Conservation (phyloP, 2,888 invertebrate species). For the Physocephala rufipes region DNA sequence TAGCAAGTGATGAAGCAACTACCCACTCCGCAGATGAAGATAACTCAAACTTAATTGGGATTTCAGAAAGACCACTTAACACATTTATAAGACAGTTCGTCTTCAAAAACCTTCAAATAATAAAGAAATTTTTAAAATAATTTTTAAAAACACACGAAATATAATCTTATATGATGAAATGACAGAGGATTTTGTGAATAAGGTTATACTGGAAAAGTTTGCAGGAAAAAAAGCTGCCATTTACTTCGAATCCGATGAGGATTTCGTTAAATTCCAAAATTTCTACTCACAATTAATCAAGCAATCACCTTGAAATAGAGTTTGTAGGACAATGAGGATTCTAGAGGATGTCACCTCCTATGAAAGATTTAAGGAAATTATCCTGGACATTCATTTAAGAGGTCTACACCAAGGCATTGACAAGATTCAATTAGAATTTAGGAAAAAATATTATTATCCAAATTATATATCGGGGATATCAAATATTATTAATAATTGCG, state of each 20-base stretch:
- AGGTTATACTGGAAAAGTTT: not conserved
- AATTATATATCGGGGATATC: too few species aligned
- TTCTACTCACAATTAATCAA: not conserved
- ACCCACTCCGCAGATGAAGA: too few species aligned
- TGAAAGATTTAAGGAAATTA: not conserved
- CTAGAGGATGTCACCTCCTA: not conserved
- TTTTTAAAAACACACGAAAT: constrained; percentile 15
- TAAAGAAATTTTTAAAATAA: too few species aligned
- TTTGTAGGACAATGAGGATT: not conserved
- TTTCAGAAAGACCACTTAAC: too few species aligned
- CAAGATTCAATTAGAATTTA: not conserved
- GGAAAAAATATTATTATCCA: too few species aligned
- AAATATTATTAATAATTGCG: too few species aligned
- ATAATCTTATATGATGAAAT: not conserved
- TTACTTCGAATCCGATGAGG: not conserved
- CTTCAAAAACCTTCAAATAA: too few species aligned
- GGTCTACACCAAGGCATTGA: not conserved
- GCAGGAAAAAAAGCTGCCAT: not conserved
- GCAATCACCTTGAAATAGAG: not conserved
- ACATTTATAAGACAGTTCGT: too few species aligned
- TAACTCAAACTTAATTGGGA: too few species aligned
- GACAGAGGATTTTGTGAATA: not conserved
- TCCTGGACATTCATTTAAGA: not conserved
- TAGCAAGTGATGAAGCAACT: too few species aligned
- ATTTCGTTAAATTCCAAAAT: not conserved